These are phyloP conservation scores for Ceraclea dissimilis DNA, from an alignment of 2,888 invertebrate species.

Conservation along the genomic window DNA sequence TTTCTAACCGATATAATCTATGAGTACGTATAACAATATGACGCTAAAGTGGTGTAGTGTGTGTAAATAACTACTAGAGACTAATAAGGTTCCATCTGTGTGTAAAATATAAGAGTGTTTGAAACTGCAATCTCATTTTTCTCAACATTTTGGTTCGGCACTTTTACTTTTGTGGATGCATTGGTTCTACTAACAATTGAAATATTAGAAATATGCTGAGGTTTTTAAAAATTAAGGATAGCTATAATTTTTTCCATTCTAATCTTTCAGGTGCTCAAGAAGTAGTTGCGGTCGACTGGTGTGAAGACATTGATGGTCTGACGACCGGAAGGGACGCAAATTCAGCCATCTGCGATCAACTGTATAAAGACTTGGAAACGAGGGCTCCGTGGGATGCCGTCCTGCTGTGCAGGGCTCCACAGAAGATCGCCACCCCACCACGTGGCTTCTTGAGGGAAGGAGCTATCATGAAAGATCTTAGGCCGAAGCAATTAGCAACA, in stretches of 20 bases:
- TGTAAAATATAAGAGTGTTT: too few species aligned
- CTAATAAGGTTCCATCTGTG: too few species aligned
- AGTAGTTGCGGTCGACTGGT: slow-evolving; percentile 22
- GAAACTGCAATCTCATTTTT: too few species aligned
- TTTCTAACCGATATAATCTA: too few species aligned
- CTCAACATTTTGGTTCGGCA: too few species aligned
- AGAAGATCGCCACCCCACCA: slow-evolving; percentile 3
- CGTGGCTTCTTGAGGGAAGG: slow-evolving; percentile 5
- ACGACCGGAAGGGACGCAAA: slow-evolving; percentile 14
- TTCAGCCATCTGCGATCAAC: slow-evolving; percentile 14
- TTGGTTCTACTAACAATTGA: too few species aligned
- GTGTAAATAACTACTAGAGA: too few species aligned
- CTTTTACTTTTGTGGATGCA: background rate
- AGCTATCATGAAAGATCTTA: slow-evolving; percentile 32
- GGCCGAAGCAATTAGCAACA: slow-evolving; percentile 33
- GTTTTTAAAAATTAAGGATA: too few species aligned
- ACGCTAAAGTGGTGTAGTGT: too few species aligned
- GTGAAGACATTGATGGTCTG: slow-evolving; percentile 19
- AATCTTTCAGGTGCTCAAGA: slow-evolving; percentile 24
- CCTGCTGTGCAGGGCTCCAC: slow-evolving; percentile 21
- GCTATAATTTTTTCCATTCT: too few species aligned
- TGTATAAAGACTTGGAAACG: slow-evolving; percentile 13
- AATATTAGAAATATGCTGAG: too few species aligned
- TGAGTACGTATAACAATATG: too few species aligned
- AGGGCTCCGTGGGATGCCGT: slow-evolving; percentile 19